These are phyloP conservation scores for Catostomus latipinnis DNA, from an alignment of 2,797 vertebrate species.

Conservation along the genomic window DNA sequence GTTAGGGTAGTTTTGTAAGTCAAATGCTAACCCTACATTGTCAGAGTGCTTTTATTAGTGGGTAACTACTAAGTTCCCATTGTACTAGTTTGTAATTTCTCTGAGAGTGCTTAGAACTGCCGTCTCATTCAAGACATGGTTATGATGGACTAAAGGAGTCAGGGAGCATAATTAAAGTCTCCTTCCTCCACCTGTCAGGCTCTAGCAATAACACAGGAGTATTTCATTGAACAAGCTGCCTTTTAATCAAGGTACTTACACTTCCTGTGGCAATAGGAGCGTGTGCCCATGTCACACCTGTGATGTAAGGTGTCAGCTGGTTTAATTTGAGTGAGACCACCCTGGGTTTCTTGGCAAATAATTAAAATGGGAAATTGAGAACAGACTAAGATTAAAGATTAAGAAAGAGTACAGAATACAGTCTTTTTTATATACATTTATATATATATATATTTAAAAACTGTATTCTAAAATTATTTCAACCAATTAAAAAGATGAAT, in stretches of 20 bases:
- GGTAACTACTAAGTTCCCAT: background rate
- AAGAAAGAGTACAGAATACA: background rate
- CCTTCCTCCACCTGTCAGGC: slow-evolving; percentile 42
- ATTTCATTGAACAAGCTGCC: slow-evolving; percentile 55
- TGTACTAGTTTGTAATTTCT: background rate
- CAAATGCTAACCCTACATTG: too few species aligned
- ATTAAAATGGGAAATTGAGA: background rate
- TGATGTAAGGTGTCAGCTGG: background rate
- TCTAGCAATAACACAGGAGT: slow-evolving; percentile 25
- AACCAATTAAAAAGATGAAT: background rate
- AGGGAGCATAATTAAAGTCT: slow-evolving; percentile 46
- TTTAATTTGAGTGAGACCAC: background rate
- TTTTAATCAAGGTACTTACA: slow-evolving; percentile 51
- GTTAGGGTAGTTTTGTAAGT: too few species aligned
- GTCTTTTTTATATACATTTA: background rate
- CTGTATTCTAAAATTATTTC: background rate
- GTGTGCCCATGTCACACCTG: background rate
- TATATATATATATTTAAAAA: too few species aligned
- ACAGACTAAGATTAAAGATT: background rate
- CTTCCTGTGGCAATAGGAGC: slow-evolving; percentile 33
- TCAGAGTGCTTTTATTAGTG: too few species aligned
- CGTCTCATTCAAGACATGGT: background rate
- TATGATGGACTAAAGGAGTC: slow-evolving; percentile 12
- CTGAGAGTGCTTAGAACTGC: background rate
- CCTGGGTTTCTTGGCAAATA: background rate